Evolutionary conservation across 2,888 invertebrate genomes (phyloP).

Genomic region (Ormyrus rosae): DNA sequence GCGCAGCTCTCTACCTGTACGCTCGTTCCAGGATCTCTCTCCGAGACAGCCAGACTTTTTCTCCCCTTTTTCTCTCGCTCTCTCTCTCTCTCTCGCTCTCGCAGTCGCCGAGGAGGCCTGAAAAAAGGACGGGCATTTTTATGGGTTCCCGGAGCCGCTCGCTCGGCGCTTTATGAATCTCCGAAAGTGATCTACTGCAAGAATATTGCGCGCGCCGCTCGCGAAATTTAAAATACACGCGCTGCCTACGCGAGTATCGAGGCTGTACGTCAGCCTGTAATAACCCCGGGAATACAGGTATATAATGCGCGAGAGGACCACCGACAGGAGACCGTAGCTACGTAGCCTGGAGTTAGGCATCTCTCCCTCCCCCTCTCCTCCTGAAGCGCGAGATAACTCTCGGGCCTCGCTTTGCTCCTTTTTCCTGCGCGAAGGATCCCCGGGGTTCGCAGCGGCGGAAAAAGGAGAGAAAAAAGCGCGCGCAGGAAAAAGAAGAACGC

Average conservation of each 20-base stretch:
- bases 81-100: constrained; percentile 1
- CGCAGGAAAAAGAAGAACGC: constrained; percentile 53
- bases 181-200: constrained; percentile 44
- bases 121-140: constrained; percentile 35
- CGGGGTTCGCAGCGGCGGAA: constrained; percentile 61
- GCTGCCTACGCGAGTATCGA: not conserved
- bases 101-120: constrained; percentile 33
- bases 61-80: constrained; percentile 15
- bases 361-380: constrained; percentile 35
- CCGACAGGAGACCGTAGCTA: constrained; percentile 18
- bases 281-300: not conserved
- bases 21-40: constrained; percentile 31
- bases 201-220: too few relatives aligned
- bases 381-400: too few relatives aligned
- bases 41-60: too few relatives aligned
- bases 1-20: not conserved
- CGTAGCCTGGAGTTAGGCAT: constrained; percentile 49
- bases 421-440: constrained; percentile 56
- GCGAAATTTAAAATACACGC: too few relatives aligned
- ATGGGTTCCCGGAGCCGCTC: constrained; percentile 40
- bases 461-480: constrained; percentile 53
- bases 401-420: constrained; percentile 13
- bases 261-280: constrained; percentile 3
- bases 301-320: constrained; percentile 24
- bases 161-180: constrained; percentile 17